phyloP scores from a whole-genome alignment of 2,888 invertebrate species.

The Cerastis rubricosa region DNA sequence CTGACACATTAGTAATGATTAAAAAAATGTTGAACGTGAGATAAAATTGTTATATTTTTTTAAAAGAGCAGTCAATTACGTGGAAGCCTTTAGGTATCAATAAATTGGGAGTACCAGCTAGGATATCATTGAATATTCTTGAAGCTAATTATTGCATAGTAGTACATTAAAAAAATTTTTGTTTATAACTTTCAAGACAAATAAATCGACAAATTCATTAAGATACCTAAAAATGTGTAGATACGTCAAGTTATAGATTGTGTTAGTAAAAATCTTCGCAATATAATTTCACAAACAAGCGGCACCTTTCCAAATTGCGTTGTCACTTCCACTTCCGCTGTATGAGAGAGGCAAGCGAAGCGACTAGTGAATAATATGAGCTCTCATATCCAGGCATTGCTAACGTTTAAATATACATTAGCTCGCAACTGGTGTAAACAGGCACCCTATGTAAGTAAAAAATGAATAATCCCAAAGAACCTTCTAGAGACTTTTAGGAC shows the following conservation, averaged over 20 bases:
- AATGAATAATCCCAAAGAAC: not conserved
- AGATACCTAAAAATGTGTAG: not conserved
- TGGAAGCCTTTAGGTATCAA: not conserved
- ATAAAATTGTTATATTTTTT: too few species aligned
- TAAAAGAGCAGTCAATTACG: too few species aligned
- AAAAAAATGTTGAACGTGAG: too few species aligned
- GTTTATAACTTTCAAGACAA: not conserved
- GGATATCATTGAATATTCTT: not conserved
- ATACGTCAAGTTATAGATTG: not conserved
- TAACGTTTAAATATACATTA: constrained; percentile 9
- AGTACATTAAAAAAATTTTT: too few species aligned
- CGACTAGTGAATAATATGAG: constrained; percentile 9
- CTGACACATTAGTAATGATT: not conserved
- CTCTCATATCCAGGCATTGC: not conserved
- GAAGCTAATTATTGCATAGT: not conserved
- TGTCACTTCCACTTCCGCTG: constrained; percentile 14
- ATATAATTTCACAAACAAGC: not conserved
- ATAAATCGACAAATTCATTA: not conserved
- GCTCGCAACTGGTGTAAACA: not conserved
- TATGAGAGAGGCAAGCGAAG: constrained; percentile 1
- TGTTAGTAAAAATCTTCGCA: not conserved
- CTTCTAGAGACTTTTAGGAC: not conserved
- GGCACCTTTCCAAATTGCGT: constrained; percentile 22
- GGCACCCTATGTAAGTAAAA: constrained; percentile 1
- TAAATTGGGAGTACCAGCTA: not conserved